These are phyloP conservation scores for Terrapene triunguis DNA, from an alignment of 2,113 vertebrate genomes.

Conservation along the genomic window DNA sequence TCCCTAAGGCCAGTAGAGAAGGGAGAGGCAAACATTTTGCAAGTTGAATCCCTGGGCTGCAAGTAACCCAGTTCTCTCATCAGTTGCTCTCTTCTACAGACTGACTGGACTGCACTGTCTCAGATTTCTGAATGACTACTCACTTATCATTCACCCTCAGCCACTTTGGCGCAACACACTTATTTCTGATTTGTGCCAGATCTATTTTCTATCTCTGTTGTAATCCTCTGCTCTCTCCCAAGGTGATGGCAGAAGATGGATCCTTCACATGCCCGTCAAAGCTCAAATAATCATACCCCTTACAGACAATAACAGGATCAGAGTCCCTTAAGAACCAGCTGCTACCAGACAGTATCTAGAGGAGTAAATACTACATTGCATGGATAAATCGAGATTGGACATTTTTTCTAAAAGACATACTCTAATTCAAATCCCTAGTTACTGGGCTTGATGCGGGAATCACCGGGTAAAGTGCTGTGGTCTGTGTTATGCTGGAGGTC, in stretches of 20 bases:
- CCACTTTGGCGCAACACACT: not conserved
- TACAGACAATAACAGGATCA: not conserved
- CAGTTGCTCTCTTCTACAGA: constrained; percentile 13
- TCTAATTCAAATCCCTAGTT: not conserved
- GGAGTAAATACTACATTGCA: fast-evolving
- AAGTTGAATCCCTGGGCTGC: not conserved
- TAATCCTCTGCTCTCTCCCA: not conserved
- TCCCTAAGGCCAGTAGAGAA: not conserved
- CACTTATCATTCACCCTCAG: not conserved
- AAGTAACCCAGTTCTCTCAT: constrained; percentile 11
- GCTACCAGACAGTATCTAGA: fast-evolving
- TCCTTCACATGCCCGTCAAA: not conserved
- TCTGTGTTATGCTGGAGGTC: not conserved
- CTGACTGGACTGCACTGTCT: not conserved
- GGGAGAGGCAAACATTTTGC: not conserved
- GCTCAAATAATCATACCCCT: not conserved
- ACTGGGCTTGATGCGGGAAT: fast-evolving
- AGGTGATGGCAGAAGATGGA: not conserved
- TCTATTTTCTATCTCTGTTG: not conserved
- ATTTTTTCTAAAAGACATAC: not conserved
- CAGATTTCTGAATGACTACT: not conserved
- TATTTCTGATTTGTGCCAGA: not conserved
- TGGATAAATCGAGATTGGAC: fast-evolving
- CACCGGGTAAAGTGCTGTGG: not conserved
- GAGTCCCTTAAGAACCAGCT: not conserved